Conservation (phyloP, 2,797 vertebrate species). For the Periophthalmus magnuspinnatus region DNA sequence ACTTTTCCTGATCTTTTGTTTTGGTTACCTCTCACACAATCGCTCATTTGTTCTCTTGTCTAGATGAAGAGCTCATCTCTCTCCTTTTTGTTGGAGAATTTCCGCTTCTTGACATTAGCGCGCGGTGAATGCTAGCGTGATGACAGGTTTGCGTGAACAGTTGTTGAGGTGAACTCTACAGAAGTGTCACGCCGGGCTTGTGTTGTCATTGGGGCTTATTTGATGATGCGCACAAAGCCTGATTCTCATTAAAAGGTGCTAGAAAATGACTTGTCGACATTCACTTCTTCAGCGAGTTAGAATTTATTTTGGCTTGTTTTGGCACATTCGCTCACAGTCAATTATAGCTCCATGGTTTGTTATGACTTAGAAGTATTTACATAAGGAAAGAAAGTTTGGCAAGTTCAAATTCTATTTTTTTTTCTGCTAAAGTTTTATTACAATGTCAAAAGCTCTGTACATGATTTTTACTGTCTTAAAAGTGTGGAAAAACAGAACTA, state of each 20-base stretch:
- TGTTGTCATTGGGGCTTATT: conserved; percentile 9
- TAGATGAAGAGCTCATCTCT: conserved; percentile 11
- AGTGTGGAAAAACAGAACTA: too few relatives aligned
- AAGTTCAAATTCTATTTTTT: background rate
- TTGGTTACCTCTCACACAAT: conserved; percentile 14
- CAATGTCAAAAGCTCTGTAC: too few relatives aligned
- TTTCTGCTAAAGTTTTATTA: too few relatives aligned
- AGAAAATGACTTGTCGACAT: background rate
- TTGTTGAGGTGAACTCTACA: conserved; percentile 17
- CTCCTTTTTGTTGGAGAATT: conserved; percentile 25
- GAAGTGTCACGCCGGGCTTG: conserved; percentile 12
- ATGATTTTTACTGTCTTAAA: too few relatives aligned
- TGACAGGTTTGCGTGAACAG: conserved; percentile 38
- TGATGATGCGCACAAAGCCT: conserved; percentile 16
- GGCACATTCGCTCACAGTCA: background rate
- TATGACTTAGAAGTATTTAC: conserved; percentile 7
- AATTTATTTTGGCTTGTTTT: conserved; percentile 1
- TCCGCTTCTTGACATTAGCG: conserved; percentile 27
- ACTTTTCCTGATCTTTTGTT: conserved; percentile 23
- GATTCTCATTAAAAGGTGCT: conserved; percentile 8
- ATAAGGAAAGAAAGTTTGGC: background rate
- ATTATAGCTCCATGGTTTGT: conserved; percentile 1
- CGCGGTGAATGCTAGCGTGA: conserved; percentile 28
- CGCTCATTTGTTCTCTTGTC: conserved; percentile 14
- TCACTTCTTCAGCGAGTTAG: background rate